Evolutionary conservation across 2,797 vertebrate genomes (phyloP), one percentile per base, ranked within the genome.

Genomic region (Parauchenoglanis punctatus): DNA sequence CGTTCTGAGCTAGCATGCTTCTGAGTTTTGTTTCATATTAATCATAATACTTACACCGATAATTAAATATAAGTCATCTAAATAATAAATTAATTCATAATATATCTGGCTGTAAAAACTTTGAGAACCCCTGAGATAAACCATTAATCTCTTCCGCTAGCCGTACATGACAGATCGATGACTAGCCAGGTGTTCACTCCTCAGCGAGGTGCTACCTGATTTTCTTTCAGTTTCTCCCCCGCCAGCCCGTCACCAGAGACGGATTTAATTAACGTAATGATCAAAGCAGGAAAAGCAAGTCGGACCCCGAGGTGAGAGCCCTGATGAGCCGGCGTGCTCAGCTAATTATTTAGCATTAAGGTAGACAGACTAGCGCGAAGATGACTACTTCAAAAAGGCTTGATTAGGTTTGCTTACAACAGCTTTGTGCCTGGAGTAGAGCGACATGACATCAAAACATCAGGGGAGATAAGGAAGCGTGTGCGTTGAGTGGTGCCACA

Each of bases 271-370:
- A 96, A 94, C 85, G 94, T 96, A 95, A 96, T 94, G 95, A 96
- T 96, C 95, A 96, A 96, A 96, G 95, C 90, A 89, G 92, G 93
- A 93, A 94, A 93, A 94, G 94, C 92, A 90, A 93, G 93, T 93
- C 94, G 91, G 92, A 94, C 95, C 95, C 95, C 75, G 92, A 94
- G 95, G 95, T 94, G 92, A 93, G 91, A 90, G 93, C 94, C 94
- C 94, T 92, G 93, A 92, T 91, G 93, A 88, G 87, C 84, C 91
- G 95, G 81, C 87, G 84, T 82, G 88, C 90, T 90, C 88, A 63
- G 95, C 95, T 96, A 96, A 96, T 96, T 96, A 96, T 96, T 96
- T 95, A 95, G 95, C 94, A 96, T 96, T 96, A 96, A 96, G 95
- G 95, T 96, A 96, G 96, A 96, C 92, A 90, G 92, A 92, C 93